Base-by-base conservation (phyloP, 2,797 vertebrate species). In the Rhabdomys pumilio region DNA sequence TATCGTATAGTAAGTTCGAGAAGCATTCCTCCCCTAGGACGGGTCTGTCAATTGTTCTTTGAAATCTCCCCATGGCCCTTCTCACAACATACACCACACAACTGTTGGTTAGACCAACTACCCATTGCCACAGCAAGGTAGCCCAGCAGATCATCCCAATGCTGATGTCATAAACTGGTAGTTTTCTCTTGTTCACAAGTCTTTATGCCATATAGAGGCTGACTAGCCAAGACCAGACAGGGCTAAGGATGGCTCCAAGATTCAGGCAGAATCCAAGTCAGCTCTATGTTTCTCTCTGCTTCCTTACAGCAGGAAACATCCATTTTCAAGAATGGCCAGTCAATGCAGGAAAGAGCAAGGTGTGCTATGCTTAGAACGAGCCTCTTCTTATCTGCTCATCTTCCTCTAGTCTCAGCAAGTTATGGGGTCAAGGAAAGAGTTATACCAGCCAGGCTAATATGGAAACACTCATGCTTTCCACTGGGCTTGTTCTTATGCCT, bases 371-470 rank as follows among this genome's bases (percentile, higher is more conserved):
- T 90, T 89, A 53, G 61, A 95, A 73, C 19, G 3, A 53, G 79
- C 34, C 88, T 53, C 1, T 69, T 76, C 93, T n/a, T 19, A 29
- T 83, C 22, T 61, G 24, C 41, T 89, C 47, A 87, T 82, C 86
- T 95, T 96, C 93, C 96, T 17, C 2, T 79, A 3, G 24, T 53
- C 85, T 94, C 76, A 89, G 63, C 34, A 76, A 90, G 90, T 89
- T 89, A 77, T 14, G 1, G 61, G 80, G 73, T 75, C 88, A 85
- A 69, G 63, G 63, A n/a, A 90, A 81, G 69, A 57, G 31, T 65
- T 63, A 20, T 12, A 14, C n/a, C 24, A 26, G n/a, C 41, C 77
- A 15, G 57, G 44, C 61, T 29, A 13, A 10, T 31, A 29, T 59
- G 73, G 55, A 67, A 53, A 3, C 34, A 5, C 29, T 3, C 2